These are phyloP conservation scores for Gila orcuttii DNA, from an alignment of 2,113 vertebrate species.

Conservation along the genomic window DNA sequence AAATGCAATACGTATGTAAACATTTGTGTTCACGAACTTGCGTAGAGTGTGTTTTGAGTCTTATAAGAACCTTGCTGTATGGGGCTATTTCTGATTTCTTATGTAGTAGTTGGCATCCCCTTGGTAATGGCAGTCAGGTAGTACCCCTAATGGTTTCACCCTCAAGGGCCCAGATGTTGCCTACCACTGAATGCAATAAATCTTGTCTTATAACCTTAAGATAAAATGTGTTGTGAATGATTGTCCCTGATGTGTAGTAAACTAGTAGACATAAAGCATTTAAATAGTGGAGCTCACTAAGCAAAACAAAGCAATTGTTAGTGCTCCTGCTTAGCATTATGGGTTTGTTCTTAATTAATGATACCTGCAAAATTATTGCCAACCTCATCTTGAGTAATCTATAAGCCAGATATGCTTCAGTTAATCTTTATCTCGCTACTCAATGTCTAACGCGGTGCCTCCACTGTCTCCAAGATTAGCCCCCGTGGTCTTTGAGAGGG, in stretches of 20 bases:
- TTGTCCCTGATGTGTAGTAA: not conserved
- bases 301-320: not conserved
- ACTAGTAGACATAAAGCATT: not conserved
- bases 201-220: not conserved
- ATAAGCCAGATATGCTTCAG: not conserved
- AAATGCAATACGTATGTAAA: not conserved
- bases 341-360: no score
- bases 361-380: not conserved
- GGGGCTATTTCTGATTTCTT: conserved; percentile 11
- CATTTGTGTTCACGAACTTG: not conserved
- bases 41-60: not conserved
- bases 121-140: not conserved
- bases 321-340: no score
- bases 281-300: not conserved
- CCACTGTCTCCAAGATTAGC: conserved; percentile 44
- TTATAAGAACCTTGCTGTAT: not conserved
- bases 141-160: conserved; percentile 19
- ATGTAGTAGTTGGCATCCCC: conserved; percentile 2
- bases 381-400: conserved; percentile 1
- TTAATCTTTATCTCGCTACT: not conserved
- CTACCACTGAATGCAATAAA: not conserved
- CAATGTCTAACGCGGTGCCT: conserved; percentile 17
- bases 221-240: not conserved
- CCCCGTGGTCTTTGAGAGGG: not conserved
- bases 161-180: conserved; percentile 14